Evolutionary conservation across 2,888 invertebrate species (phyloP), one percentile per base, ranked within the genome.

Genomic region (Trichacis sp.): DNA sequence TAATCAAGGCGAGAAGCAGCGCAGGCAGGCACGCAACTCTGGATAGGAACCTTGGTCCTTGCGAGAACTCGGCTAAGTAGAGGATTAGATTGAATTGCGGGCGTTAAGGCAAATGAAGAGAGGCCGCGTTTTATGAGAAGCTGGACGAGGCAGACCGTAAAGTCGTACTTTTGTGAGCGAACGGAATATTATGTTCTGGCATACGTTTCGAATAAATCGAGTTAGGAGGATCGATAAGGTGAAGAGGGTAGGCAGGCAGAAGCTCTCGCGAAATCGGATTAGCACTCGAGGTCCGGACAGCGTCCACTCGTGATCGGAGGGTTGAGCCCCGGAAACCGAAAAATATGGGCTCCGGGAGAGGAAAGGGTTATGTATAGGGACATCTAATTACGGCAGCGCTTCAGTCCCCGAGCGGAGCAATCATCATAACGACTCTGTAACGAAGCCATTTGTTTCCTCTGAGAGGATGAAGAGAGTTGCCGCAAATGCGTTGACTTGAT

Each of bases 361-460:
- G 57, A 65, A 69, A 54, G 69, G 69, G 65, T 69, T 69, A 61
- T 24, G 48, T 36, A 48, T 49, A 53, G 60, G 52, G 62, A 68
- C 47, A 65, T 62, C 61, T 72, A 72, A 73, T 73, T 71, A 64
- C 68, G 59, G 68, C 65, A 55, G 59, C 51, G 62, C 59, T 57
- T 68, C 64, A 61, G 62, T 63, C 51, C 59, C 51, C 40, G 14
- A 14, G 3, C 47, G 66, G 53, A 59, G 63, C 64, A 73, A 71
- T 73, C 69, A 67, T 65, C 71, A 52, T 73, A 73, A 76, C 68
- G 71, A 73, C 60, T 68, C 70, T 64, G 59, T 77, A 76, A 77
- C 73, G 77, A 77, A 73, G 74, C 64, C 71, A 73, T 77, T 77
- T 77, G 76, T 77, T 67, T 70, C 69, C 71, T 73, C 69, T 55